Conservation (phyloP, 2,888 invertebrate species). For the Autographa gamma region DNA sequence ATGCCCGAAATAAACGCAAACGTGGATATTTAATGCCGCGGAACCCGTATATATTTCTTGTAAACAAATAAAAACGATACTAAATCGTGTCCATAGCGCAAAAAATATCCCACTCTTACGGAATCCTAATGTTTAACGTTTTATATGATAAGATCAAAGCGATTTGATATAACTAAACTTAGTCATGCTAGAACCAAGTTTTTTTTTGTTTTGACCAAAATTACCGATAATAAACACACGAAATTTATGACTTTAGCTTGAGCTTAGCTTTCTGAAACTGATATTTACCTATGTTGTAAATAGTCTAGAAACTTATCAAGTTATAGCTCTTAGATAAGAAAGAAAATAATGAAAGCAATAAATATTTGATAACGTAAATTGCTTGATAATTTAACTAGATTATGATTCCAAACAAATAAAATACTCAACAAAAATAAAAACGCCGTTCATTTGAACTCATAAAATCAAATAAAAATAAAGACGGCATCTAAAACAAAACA, state of each 20-base stretch:
- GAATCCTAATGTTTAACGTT: constrained; percentile 58
- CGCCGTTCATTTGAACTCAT: not conserved
- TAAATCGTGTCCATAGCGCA: constrained; percentile 68
- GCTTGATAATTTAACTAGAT: too few species aligned
- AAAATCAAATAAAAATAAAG: not conserved
- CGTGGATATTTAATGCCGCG: constrained; percentile 58
- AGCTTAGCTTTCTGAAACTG: too few species aligned
- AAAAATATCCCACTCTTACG: constrained; percentile 63
- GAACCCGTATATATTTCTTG: constrained; percentile 66
- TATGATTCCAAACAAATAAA: too few species aligned
- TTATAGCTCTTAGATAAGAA: too few species aligned
- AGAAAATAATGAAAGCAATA: too few species aligned
- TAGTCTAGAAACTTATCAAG: too few species aligned
- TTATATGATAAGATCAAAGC: constrained; percentile 35
- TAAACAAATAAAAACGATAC: constrained; percentile 72
- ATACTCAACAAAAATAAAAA: not conserved
- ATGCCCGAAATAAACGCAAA: constrained; percentile 49
- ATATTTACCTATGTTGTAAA: too few species aligned
- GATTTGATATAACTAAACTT: constrained; percentile 7
- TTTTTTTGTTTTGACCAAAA: too few species aligned
- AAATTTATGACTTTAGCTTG: too few species aligned
- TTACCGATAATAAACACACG: too few species aligned
- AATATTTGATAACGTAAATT: too few species aligned
- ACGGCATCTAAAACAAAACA: constrained; percentile 13
- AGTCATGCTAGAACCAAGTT: too few species aligned